Percentiles rank a stretch among this genome's conserved stretches.
Conservation (phyloP, 2,888 invertebrate genomes). For the Scaptomyza tumidula region DNA sequence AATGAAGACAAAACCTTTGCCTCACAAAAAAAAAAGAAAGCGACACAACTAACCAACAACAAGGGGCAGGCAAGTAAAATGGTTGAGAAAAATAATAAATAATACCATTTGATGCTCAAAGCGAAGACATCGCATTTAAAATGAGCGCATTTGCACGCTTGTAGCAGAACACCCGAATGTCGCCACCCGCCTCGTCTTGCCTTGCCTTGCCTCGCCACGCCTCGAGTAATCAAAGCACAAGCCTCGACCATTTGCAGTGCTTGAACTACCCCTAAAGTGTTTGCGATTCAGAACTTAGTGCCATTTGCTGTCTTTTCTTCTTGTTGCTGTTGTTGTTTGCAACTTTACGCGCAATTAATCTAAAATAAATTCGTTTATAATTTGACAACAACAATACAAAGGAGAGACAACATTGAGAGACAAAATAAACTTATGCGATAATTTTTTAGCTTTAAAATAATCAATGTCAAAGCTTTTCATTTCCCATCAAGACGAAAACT, state of each 20-base stretch:
- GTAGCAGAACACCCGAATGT: constrained; percentile 29
- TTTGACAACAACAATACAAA: constrained; percentile 73
- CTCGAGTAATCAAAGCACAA: constrained; percentile 33
- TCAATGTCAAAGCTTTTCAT: constrained; percentile 56
- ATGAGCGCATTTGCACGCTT: constrained; percentile 75
- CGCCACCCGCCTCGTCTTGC: no score
- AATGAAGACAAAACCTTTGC: constrained; percentile 43
- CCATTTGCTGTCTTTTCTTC: constrained; percentile 34
- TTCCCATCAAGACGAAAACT: constrained; percentile 20
- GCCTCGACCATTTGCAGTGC: constrained; percentile 4
- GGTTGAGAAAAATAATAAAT: constrained; percentile 70
- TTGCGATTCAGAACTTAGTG: constrained; percentile 42
- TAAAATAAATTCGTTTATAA: constrained; percentile 83
- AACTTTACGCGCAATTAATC: constrained; percentile 83
- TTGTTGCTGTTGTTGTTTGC: constrained; percentile 69
- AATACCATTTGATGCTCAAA: constrained; percentile 79
- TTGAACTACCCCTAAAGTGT: constrained; percentile 34
- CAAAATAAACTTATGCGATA: constrained; percentile 38
- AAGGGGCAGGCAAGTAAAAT: constrained; percentile 31
- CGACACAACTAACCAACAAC: constrained; percentile 2
- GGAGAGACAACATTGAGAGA: background rate
- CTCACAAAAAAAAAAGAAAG: background rate
- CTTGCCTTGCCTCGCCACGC: background rate
- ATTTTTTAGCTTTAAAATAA: constrained; percentile 73
- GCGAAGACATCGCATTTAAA: constrained; percentile 74